These are phyloP conservation scores for Meteorus sp. DNA, from an alignment of 1,140 invertebrate species.

Conservation along the genomic window DNA sequence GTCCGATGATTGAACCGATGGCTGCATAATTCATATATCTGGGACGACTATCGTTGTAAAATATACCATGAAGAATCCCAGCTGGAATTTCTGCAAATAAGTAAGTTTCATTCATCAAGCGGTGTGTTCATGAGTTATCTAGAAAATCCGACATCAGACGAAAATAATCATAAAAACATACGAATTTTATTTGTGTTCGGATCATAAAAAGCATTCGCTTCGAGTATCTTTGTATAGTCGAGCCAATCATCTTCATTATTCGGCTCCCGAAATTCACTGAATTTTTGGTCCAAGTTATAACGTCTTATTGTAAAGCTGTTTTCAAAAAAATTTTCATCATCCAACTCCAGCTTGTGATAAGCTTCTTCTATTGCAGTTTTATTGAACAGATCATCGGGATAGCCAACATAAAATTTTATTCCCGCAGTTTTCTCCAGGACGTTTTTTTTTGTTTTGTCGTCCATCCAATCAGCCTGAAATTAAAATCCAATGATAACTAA, in stretches of 20 bases:
- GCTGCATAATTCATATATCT: background rate
- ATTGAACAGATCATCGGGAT: conserved; percentile 58
- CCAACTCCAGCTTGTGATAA: conserved; percentile 55
- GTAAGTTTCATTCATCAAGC: background rate
- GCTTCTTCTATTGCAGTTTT: conserved; percentile 55
- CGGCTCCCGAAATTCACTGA: no score
- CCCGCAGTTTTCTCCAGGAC: conserved; percentile 48
- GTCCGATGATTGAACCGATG: background rate
- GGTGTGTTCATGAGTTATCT: background rate
- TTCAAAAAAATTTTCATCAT: background rate
- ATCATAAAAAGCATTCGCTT: no score
- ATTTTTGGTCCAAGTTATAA: no score
- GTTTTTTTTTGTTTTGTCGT: conserved; percentile 55
- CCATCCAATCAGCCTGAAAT: conserved; percentile 62
- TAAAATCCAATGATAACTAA: no score
- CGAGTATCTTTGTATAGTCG: no score
- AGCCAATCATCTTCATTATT: no score
- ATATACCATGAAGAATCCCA: background rate
- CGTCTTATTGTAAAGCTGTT: background rate
- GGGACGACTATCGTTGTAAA: background rate
- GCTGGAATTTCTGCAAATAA: background rate
- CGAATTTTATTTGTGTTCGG: no score
- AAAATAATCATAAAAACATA: no score
- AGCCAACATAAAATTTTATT: conserved; percentile 53
- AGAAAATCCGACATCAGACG: no score